Evolutionary conservation across 2,797 vertebrate genomes (phyloP).

Genomic region (Dallia pectoralis): DNA sequence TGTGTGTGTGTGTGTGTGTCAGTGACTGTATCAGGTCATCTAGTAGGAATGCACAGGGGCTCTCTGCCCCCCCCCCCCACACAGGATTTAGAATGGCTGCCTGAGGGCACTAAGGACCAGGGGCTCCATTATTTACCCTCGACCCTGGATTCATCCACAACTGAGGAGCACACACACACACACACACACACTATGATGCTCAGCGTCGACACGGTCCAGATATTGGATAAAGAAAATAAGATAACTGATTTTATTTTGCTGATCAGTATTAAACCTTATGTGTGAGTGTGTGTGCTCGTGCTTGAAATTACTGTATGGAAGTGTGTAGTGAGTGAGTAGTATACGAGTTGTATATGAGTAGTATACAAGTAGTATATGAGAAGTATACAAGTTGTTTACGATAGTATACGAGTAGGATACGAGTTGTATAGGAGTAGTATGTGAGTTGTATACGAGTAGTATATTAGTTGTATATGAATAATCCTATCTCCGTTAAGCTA

Average conservation of each 20-base stretch:
- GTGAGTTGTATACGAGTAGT: no score
- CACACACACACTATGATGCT: slow-evolving; percentile 54
- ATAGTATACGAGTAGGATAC: no score
- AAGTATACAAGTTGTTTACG: no score
- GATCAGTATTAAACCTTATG: slow-evolving; percentile 38
- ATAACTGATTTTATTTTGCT: not conserved
- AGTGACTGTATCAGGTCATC: slow-evolving; percentile 39
- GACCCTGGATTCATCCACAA: slow-evolving; percentile 81
- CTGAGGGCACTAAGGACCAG: slow-evolving; percentile 55
- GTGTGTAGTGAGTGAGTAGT: no score
- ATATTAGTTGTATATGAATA: not conserved
- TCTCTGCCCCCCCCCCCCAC: no score
- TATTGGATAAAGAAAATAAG: slow-evolving; percentile 24
- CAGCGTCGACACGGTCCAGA: slow-evolving; percentile 82
- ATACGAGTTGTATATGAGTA: no score
- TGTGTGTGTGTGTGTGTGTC: not conserved
- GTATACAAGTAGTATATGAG: no score
- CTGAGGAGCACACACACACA: slow-evolving; percentile 45
- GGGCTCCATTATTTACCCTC: slow-evolving; percentile 69
- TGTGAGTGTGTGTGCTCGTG: slow-evolving; percentile 15
- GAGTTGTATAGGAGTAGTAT: no score
- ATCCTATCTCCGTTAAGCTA: not conserved
- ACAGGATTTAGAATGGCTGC: not conserved
- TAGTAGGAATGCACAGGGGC: slow-evolving; percentile 30
- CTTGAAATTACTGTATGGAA: not conserved